phyloP scores from a whole-genome alignment of 2,113 vertebrate genomes.

The Petromus typicus region DNA sequence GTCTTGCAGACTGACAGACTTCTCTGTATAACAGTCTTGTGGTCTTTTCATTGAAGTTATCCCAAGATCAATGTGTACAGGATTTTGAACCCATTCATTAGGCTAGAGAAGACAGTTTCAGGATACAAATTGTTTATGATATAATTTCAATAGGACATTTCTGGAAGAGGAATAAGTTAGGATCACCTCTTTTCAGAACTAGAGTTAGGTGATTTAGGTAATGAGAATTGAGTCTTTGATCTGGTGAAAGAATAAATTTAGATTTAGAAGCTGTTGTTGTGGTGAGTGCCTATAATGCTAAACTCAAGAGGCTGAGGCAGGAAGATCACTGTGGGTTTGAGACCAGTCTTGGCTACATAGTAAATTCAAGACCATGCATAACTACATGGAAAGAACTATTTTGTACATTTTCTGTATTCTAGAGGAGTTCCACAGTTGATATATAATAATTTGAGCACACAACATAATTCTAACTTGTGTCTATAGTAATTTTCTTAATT shows the following conservation, averaged over 20 bases:
- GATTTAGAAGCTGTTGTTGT: neutral
- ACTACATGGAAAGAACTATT: neutral
- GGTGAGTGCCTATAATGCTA: neutral
- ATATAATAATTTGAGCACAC: neutral
- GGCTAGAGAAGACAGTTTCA: neutral
- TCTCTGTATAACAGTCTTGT: neutral
- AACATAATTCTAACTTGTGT: neutral
- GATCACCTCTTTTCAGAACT: neutral
- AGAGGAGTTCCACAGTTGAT: neutral
- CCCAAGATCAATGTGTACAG: neutral
- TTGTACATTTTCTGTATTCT: conserved; percentile 1
- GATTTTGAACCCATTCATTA: neutral
- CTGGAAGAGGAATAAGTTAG: neutral
- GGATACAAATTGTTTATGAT: too few relatives aligned
- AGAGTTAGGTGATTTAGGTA: neutral
- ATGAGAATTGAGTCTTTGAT: neutral
- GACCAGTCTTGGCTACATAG: neutral
- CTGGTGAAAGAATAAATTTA: neutral
- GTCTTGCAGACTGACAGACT: neutral
- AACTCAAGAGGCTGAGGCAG: neutral
- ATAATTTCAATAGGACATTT: too few relatives aligned
- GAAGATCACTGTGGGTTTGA: neutral
- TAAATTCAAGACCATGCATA: neutral
- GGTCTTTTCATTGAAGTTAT: neutral
- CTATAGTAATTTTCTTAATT: neutral